Percentiles rank a stretch among this genome's conserved stretches.
These are phyloP conservation scores for Dynastes maya DNA, from an alignment of 2,888 invertebrate genomes.

Conservation along the genomic window DNA sequence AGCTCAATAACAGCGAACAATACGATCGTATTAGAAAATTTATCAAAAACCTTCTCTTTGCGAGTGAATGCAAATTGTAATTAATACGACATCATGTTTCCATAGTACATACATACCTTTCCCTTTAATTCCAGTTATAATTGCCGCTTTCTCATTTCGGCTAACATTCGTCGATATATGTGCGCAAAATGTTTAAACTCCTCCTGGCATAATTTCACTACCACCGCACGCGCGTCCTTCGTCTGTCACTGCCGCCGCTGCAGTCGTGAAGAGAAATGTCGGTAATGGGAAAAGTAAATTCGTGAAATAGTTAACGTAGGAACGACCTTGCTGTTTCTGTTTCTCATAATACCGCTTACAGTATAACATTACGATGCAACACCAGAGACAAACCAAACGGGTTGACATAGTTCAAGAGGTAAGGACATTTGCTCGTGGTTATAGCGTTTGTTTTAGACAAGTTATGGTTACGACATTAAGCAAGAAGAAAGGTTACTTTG, in stretches of 20 bases:
- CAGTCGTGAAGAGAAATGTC: slow-evolving; percentile 34
- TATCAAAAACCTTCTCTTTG: slow-evolving; percentile 7
- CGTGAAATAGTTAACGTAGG: slow-evolving; percentile 40
- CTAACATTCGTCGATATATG: background rate
- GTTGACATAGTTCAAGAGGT: background rate
- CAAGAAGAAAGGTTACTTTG: too few species aligned
- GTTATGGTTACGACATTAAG: too few species aligned
- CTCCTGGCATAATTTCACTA: slow-evolving; percentile 17
- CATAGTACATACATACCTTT: slow-evolving; percentile 6
- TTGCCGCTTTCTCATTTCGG: background rate
- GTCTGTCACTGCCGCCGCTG: slow-evolving; percentile 10
- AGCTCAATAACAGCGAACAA: slow-evolving; percentile 7
- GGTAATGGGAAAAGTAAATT: slow-evolving; percentile 41
- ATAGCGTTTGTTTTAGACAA: too few species aligned
- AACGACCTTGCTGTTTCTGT: slow-evolving; percentile 39
- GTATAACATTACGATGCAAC: slow-evolving; percentile 8
- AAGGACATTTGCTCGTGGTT: too few species aligned
- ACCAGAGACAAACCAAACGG: background rate
- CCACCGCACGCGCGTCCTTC: slow-evolving; percentile 26
- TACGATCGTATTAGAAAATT: background rate
- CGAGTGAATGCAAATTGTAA: background rate
- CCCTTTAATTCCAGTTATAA: slow-evolving; percentile 32
- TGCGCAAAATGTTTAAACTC: background rate
- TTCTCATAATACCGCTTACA: slow-evolving; percentile 1
- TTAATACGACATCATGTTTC: slow-evolving; percentile 1